A percentile compares a stretch with the other conserved stretches of the same genome.
Evolutionary conservation across 2,113 vertebrate genomes (phyloP).

Genomic region (Mormyrus iriodes): DNA sequence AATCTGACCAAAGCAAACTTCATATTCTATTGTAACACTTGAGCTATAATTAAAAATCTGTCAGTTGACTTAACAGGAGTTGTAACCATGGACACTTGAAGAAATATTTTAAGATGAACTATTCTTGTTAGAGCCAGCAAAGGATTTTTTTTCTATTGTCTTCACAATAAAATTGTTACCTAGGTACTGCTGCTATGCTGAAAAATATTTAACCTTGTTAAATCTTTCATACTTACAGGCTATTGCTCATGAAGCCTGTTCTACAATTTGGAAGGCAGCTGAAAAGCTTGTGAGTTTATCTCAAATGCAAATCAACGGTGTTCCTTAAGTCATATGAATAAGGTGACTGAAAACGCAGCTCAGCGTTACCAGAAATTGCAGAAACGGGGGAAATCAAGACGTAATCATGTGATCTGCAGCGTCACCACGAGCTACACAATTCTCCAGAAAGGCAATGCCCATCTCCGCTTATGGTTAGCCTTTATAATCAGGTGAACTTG

Average conservation of each 20-base stretch:
- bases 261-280: neutral
- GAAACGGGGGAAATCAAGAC: neutral
- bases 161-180: neutral
- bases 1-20: neutral
- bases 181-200: neutral
- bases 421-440: neutral
- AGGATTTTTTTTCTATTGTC: neutral
- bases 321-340: neutral
- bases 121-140: neutral
- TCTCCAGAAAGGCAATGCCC: neutral
- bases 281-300: neutral
- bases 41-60: neutral
- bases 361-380: neutral
- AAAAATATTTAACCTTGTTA: neutral
- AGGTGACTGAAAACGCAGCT: neutral
- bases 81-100: neutral
- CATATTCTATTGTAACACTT: neutral
- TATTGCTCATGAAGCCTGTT: neutral
- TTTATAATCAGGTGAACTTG: neutral
- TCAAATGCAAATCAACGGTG: neutral
- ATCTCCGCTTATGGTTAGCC: neutral
- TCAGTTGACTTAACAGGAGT: neutral
- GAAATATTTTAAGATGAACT: neutral
- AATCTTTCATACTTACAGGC: neutral
- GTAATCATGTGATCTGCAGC: neutral